Conservation (phyloP, 2,888 invertebrate genomes). For the Drosophila ezoana region DNA sequence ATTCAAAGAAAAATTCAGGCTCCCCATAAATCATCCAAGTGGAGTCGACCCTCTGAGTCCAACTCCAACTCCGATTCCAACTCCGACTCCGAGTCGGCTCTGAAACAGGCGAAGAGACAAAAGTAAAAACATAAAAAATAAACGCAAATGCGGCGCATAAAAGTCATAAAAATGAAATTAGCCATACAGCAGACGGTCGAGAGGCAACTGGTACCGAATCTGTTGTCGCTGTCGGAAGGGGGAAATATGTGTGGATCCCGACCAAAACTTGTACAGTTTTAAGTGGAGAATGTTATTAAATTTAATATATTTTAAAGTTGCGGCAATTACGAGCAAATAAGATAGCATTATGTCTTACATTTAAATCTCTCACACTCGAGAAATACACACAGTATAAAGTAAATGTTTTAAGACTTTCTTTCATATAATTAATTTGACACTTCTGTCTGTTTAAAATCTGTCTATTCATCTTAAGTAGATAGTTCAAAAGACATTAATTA, state of each 20-base stretch:
- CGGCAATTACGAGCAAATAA: constrained; percentile 12
- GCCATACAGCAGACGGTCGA: constrained; percentile 57
- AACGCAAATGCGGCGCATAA: constrained; percentile 64
- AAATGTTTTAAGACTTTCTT: no score
- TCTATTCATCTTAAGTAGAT: no score
- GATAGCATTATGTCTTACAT: background rate
- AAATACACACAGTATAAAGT: no score
- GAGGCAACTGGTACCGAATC: constrained; percentile 28
- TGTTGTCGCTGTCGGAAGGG: constrained; percentile 4
- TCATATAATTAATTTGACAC: no score
- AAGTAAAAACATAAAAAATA: constrained; percentile 39
- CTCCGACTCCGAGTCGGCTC: constrained; percentile 13
- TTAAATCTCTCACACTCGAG: background rate
- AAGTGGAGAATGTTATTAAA: constrained; percentile 33
- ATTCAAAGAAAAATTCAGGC: constrained; percentile 49
- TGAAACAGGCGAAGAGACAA: constrained; percentile 41
- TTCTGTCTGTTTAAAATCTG: no score
- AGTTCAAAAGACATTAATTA: no score
- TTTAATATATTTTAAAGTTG: constrained; percentile 47
- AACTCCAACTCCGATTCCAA: constrained; percentile 13
- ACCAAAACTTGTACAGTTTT: constrained; percentile 28
- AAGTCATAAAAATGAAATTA: constrained; percentile 77
- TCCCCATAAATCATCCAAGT: constrained; percentile 62
- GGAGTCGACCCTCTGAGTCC: constrained; percentile 34
- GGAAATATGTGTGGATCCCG: constrained; percentile 12